A percentile compares a stretch with the other conserved stretches of the same genome.
These are phyloP conservation scores for Botrylloides violaceus DNA, from an alignment of 23 tunicate species.

Conservation along the genomic window DNA sequence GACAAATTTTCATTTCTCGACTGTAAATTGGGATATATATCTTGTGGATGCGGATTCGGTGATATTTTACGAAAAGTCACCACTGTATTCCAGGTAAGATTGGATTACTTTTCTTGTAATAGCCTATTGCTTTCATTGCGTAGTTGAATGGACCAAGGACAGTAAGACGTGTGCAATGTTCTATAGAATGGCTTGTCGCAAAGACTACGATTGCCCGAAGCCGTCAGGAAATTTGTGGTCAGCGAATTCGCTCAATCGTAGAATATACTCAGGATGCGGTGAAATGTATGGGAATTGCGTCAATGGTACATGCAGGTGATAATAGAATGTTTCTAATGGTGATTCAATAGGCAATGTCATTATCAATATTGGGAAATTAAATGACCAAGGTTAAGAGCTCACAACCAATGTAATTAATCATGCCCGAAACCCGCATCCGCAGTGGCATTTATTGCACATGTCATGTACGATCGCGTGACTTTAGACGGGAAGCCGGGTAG, in stretches of 20 bases:
- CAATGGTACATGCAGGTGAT: conserved; percentile 48
- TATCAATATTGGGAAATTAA: neutral
- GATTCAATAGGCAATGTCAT: too few species aligned
- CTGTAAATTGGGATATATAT: conserved; percentile 38
- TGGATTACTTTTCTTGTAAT: neutral
- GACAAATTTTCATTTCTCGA: conserved; percentile 36
- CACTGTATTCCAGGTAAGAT: conserved; percentile 16
- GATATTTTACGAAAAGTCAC: conserved; percentile 39
- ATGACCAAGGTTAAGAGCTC: too few species aligned
- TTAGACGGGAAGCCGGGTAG: too few species aligned
- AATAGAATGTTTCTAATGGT: too few species aligned
- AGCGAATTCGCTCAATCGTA: conserved; percentile 38
- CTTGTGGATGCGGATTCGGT: conserved; percentile 65
- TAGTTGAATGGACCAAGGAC: too few species aligned
- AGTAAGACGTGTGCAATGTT: too few species aligned
- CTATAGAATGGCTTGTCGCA: conserved; percentile 53
- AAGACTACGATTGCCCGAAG: conserved; percentile 39
- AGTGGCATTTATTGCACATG: too few species aligned
- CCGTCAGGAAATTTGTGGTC: conserved; percentile 68
- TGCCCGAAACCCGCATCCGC: too few species aligned
- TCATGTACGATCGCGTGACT: too few species aligned
- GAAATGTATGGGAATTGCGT: conserved; percentile 36
- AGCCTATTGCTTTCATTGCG: too few species aligned
- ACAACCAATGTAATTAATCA: too few species aligned
- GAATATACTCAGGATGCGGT: conserved; percentile 46